Conservation (phyloP, 2,113 vertebrate species). For the Paracanthobrama guichenoti region DNA sequence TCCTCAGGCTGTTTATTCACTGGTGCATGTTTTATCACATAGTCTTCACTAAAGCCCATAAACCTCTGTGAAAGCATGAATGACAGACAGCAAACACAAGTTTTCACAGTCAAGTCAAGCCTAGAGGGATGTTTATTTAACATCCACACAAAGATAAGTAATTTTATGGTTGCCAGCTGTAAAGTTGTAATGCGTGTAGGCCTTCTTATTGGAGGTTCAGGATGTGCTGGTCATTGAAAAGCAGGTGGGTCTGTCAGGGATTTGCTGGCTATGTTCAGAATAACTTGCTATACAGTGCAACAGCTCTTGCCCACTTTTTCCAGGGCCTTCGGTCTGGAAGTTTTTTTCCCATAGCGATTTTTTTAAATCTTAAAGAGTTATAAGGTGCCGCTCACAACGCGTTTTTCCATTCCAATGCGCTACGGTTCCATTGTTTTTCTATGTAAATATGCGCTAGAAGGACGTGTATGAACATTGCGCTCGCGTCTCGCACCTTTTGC, state of each 20-base stretch:
- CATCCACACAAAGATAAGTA: not conserved
- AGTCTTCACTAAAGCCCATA: not conserved
- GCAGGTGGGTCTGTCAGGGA: not conserved
- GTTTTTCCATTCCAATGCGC: too few relatives aligned
- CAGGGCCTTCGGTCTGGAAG: not conserved
- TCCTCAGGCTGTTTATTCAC: constrained; percentile 12
- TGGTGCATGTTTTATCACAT: not conserved
- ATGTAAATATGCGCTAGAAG: too few relatives aligned
- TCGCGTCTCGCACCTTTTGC: too few relatives aligned
- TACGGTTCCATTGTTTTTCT: too few relatives aligned
- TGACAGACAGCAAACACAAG: not conserved
- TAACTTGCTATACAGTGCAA: not conserved
- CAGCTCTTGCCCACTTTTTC: not conserved
- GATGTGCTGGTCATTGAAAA: not conserved
- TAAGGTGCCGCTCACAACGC: too few relatives aligned
- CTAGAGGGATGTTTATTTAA: not conserved
- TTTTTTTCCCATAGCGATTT: not conserved
- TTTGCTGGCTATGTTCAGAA: not conserved
- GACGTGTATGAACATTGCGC: too few relatives aligned
- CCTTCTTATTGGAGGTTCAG: not conserved
- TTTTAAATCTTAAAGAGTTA: too few relatives aligned
- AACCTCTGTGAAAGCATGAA: not conserved
- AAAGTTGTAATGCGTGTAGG: not conserved
- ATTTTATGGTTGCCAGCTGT: constrained; percentile 4
- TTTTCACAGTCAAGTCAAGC: not conserved